These are phyloP conservation scores for Pundamilia nyererei DNA, from an alignment of 2,113 vertebrate species.

Conservation along the genomic window DNA sequence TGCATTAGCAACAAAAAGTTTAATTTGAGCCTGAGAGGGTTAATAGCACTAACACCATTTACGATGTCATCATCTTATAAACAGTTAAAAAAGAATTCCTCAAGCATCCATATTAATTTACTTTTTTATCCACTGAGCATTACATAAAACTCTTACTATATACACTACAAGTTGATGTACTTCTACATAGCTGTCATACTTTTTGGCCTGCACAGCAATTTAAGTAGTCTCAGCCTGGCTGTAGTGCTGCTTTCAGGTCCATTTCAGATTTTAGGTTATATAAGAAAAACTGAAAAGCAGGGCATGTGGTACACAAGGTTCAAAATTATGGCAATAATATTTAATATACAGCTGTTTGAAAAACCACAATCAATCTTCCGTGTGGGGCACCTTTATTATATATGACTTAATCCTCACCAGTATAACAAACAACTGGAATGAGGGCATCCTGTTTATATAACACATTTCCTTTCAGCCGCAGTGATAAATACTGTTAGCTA, in stretches of 20 bases:
- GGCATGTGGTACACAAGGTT: background rate
- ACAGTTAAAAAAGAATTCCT: background rate
- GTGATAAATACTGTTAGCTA: background rate
- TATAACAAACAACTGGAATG: background rate
- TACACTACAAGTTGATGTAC: background rate
- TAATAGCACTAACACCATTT: background rate
- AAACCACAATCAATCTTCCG: fast-evolving
- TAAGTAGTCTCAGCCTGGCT: background rate
- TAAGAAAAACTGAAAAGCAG: background rate
- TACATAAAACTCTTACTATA: background rate
- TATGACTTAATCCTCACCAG: background rate
- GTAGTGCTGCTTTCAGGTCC: background rate
- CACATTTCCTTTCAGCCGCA: background rate
- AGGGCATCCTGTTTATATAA: background rate
- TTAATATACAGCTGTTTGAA: background rate
- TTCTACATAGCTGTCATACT: background rate
- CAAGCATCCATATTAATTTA: background rate
- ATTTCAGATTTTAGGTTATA: background rate
- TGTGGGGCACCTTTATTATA: background rate
- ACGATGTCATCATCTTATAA: background rate
- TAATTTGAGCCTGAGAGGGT: too few relatives aligned
- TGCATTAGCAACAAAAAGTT: too few relatives aligned
- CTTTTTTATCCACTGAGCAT: background rate
- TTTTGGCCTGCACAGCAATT: background rate
- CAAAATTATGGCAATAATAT: background rate